Evolutionary conservation across 2,797 vertebrate genomes (phyloP).

Genomic region (Lithobates sylvaticus): DNA sequence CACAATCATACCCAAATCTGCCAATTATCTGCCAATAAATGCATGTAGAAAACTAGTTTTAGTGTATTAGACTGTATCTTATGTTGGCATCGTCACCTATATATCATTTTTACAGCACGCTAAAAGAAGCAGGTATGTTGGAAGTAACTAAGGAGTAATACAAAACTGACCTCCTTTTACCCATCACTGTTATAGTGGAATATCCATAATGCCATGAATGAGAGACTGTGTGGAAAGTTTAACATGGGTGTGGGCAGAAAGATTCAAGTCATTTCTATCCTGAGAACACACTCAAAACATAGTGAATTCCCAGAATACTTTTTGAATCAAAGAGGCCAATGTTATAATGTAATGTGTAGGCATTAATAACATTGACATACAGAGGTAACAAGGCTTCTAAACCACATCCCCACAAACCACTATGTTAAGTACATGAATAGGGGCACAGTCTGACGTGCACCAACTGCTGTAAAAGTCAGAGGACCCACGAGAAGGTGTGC

Average conservation of each 20-base stretch:
- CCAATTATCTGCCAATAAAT: no score
- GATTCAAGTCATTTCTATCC: background rate
- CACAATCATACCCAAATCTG: no score
- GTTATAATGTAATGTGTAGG: background rate
- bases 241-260: constrained; percentile 52
- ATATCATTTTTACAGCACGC: background rate
- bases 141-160: background rate
- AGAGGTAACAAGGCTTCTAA: no score
- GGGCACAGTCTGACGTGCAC: no score
- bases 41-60: no score
- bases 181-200: background rate
- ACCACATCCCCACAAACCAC: no score
- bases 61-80: no score
- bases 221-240: constrained; percentile 30
- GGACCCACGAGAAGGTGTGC: no score
- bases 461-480: no score
- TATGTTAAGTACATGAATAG: no score
- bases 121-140: background rate
- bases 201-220: constrained; percentile 23
- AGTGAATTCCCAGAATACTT: constrained; percentile 1
- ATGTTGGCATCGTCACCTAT: background rate
- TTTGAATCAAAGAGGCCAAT: background rate
- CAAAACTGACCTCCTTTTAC: background rate
- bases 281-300: background rate
- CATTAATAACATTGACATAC: background rate